Conservation (phyloP, 1,140 invertebrate species). For the Pseudomyrmex pallidus region DNA sequence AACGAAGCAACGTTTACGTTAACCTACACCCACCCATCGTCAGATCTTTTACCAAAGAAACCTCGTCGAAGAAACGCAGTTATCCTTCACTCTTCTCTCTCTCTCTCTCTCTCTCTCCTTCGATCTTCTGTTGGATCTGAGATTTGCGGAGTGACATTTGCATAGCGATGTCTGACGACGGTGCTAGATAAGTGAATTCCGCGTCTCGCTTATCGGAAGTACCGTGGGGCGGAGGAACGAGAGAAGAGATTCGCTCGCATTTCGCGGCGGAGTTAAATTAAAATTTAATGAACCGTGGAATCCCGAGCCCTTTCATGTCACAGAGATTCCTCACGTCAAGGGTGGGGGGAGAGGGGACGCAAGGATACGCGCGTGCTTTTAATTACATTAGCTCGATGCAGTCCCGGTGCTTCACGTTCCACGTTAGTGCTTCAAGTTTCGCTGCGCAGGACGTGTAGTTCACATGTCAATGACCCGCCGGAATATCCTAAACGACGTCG, state of each 20-base stretch:
- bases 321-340: background rate
- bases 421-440: background rate
- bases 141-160: slow-evolving; percentile 20
- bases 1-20: slow-evolving; percentile 35
- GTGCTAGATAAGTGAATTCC: slow-evolving; percentile 29
- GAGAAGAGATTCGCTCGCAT: slow-evolving; percentile 7
- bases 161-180: slow-evolving; percentile 18
- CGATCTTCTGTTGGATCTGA: slow-evolving; percentile 5
- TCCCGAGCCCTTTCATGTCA: slow-evolving; percentile 30
- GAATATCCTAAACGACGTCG: background rate
- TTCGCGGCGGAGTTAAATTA: slow-evolving; percentile 46
- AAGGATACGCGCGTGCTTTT: slow-evolving; percentile 36
- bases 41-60: slow-evolving; percentile 33
- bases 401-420: background rate
- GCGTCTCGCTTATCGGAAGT: background rate
- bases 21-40: slow-evolving; percentile 40
- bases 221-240: background rate
- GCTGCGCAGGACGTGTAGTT: background rate
- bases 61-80: background rate
- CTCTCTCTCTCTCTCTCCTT: slow-evolving; percentile 10
- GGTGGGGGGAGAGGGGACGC: background rate
- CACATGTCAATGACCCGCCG: slow-evolving; percentile 23
- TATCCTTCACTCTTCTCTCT: background rate
- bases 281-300: slow-evolving; percentile 55
- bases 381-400: slow-evolving; percentile 42